phyloP scores from a whole-genome alignment of 2,797 vertebrate species.

The Pterois miles region DNA sequence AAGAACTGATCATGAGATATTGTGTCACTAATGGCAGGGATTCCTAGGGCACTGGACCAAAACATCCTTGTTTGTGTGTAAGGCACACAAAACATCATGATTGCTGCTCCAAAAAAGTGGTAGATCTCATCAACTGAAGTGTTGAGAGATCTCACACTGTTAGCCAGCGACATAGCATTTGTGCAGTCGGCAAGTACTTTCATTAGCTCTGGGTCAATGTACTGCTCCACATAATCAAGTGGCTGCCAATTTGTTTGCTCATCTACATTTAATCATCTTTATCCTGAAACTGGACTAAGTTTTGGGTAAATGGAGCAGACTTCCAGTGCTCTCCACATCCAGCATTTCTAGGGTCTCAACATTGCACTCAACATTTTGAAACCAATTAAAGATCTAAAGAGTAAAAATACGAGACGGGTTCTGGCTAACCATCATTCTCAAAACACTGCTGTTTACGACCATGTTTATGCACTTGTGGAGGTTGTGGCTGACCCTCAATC shows the following conservation, averaged over 20 bases:
- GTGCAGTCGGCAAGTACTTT: neutral
- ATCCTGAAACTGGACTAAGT: neutral
- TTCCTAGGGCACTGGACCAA: neutral
- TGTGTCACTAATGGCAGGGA: neutral
- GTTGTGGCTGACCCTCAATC: too few species aligned
- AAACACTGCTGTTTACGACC: too few species aligned
- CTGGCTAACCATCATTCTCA: too few species aligned
- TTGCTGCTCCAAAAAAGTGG: neutral
- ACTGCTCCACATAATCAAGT: neutral
- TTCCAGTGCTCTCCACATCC: neutral
- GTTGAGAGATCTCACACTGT: constrained; percentile 4
- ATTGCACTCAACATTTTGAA: too few species aligned
- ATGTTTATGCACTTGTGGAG: too few species aligned
- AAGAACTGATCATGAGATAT: too few species aligned
- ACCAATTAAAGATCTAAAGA: too few species aligned
- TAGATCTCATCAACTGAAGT: neutral
- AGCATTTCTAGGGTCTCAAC: too few species aligned
- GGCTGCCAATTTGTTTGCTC: neutral
- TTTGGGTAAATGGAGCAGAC: neutral
- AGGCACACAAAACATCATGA: constrained; percentile 7
- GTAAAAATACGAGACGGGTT: too few species aligned
- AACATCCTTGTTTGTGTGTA: neutral
- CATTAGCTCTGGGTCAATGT: neutral
- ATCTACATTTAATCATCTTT: neutral
- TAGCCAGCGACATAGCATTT: neutral